Percentiles rank a stretch among this genome's conserved stretches.
Evolutionary conservation across 2,888 invertebrate species (phyloP).

Genomic region (Pocota personata): DNA sequence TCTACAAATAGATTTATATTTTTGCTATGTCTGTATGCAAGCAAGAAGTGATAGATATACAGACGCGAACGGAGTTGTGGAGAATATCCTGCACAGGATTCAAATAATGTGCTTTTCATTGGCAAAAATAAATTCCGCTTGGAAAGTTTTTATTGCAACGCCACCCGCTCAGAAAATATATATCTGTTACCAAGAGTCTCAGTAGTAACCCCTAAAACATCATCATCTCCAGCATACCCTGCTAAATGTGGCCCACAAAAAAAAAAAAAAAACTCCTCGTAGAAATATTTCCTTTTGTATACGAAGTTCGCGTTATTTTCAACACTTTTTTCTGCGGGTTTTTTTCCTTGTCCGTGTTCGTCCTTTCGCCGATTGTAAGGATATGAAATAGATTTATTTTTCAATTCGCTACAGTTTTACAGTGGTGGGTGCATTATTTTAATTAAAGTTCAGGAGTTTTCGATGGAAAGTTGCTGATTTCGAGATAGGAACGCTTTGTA

Average conservation of each 20-base stretch:
- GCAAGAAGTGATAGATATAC: slow-evolving; percentile 56
- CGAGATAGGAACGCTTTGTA: background rate
- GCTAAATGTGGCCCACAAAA: background rate
- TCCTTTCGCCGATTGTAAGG: slow-evolving; percentile 61
- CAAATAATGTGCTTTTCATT: slow-evolving; percentile 74
- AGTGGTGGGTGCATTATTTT: slow-evolving; percentile 71
- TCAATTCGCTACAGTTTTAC: slow-evolving; percentile 60
- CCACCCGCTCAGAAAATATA: slow-evolving; percentile 59
- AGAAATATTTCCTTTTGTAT: slow-evolving; percentile 60
- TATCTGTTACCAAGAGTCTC: slow-evolving; percentile 41
- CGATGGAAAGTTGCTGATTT: slow-evolving; percentile 57
- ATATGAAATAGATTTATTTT: slow-evolving; percentile 70
- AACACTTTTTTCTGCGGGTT: slow-evolving; percentile 43
- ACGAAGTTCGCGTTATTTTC: slow-evolving; percentile 58
- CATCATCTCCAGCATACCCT: slow-evolving; percentile 35
- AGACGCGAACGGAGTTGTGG: background rate
- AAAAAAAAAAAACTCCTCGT: slow-evolving; percentile 42
- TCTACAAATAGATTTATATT: slow-evolving; percentile 63
- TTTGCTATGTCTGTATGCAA: slow-evolving; percentile 46
- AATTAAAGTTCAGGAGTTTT: slow-evolving; percentile 71
- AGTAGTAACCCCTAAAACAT: slow-evolving; percentile 32
- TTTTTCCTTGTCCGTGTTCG: background rate
- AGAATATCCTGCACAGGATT: slow-evolving; percentile 64
- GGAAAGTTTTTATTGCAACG: slow-evolving; percentile 71
- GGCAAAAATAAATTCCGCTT: slow-evolving; percentile 73